Evolutionary conservation across 2,888 invertebrate genomes (phyloP), one percentile per base, ranked within the genome.

Genomic region (Caenorhabditis japonica): DNA sequence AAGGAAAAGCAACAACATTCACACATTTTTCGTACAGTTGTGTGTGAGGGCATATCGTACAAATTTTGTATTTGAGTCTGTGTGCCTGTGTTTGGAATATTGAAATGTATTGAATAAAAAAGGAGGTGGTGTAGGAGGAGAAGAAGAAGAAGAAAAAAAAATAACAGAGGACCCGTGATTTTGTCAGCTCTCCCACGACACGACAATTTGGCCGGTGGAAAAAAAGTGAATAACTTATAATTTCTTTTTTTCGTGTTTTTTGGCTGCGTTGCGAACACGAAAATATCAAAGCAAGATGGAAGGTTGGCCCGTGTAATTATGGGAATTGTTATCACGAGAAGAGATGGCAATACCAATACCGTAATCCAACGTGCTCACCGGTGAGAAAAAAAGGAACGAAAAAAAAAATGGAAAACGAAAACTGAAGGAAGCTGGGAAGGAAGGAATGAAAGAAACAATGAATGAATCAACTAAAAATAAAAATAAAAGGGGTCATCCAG

Each of bases 171-270:
- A 39, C 34, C 27, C 1, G 10, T 25, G 39, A 41, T 23, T 39
- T 21, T 13, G 52, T 34, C 19, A 30, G 17, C 10, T 25, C 41
- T 55, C 55, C 55, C 55, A 55, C 55, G 41, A 55, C 30, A 34
- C 33, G 49, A 49, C 36, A 23, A 44, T 44, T 46, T 36, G n/a
- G n/a, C n/a, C 46, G 46, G 30, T 5, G 30, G 30, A 30, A 30
- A 56, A 19, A 41, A 43, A 60, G 21, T 60, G 60, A 60, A 60
- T 60, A 60, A 60, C 60, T 51, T 51, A 60, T 60, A 60, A 60
- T 60, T 59, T 59, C 30, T 58, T 38, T 47, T 49, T 47, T 34
- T 27, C 30, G 47, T 47, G 46, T 59, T 59, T 58, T 58, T 58
- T 21, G n/a, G n/a, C n/a, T 58, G 49, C 34, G 21, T 46, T 5